phyloP scores from a whole-genome alignment of 2,113 vertebrate genomes.

The Spizaetus ornatus region DNA sequence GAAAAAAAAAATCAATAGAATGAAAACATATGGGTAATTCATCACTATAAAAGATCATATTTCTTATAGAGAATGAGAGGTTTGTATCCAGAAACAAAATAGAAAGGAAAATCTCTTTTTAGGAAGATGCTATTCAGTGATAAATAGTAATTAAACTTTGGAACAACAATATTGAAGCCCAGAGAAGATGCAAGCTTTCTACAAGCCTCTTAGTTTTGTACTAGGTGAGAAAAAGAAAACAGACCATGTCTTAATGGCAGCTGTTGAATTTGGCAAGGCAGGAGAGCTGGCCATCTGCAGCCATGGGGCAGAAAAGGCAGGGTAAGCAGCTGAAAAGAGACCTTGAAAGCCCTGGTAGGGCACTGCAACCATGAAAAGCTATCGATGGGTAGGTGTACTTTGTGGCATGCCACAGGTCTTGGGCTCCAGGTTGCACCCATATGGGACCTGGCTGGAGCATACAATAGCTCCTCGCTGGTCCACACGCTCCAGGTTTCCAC shows the following conservation, averaged over 20 bases:
- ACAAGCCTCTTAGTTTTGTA: background rate
- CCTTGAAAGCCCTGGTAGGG: background rate
- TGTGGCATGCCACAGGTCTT: too few species aligned
- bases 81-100: background rate
- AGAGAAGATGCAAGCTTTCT: background rate
- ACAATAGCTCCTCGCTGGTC: accelerated
- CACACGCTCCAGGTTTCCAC: accelerated
- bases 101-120: background rate
- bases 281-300: background rate
- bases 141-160: background rate
- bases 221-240: background rate
- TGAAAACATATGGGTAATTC: background rate
- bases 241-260: background rate
- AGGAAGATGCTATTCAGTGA: background rate
- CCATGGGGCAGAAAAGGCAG: background rate
- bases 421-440: background rate
- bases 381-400: accelerated
- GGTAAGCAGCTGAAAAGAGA: background rate
- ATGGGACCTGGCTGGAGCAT: background rate
- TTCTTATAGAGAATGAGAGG: background rate
- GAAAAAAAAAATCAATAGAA: background rate
- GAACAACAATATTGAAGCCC: background rate
- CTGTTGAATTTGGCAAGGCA: background rate
- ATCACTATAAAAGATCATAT: background rate
- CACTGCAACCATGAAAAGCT: background rate